A percentile compares a stretch with the other conserved stretches of the same genome.
These are phyloP conservation scores for Hydrotaea cyrtoneurina DNA, from an alignment of 2,888 invertebrate species.

Conservation along the genomic window DNA sequence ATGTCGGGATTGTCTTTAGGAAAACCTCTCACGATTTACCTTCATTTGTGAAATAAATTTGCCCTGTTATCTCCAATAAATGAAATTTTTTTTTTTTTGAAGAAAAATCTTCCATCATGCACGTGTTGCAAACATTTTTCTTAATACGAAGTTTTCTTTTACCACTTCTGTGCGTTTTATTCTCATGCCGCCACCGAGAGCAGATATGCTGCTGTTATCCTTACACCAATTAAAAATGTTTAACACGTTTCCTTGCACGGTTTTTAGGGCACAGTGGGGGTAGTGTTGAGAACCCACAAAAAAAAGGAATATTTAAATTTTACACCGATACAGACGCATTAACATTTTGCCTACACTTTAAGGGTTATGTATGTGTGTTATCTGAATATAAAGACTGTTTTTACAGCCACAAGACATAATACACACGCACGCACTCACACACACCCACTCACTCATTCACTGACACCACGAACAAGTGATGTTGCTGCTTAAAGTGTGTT, in stretches of 20 bases:
- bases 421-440: neutral
- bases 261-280: neutral
- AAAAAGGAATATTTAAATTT: constrained; percentile 29
- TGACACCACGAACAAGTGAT: constrained; percentile 1
- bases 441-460: neutral
- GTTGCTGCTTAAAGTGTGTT: constrained; percentile 33
- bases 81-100: neutral
- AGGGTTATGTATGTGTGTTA: constrained; percentile 3
- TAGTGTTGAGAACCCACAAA: constrained; percentile 11
- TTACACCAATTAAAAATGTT: constrained; percentile 63
- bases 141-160: constrained; percentile 2
- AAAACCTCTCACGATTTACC: neutral
- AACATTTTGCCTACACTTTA: neutral
- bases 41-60: constrained; percentile 3
- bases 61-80: neutral
- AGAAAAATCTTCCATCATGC: neutral
- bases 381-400: constrained; percentile 58
- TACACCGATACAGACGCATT: neutral
- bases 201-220: constrained; percentile 3
- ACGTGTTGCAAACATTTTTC: constrained; percentile 11
- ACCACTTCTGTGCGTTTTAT: neutral
- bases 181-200: neutral
- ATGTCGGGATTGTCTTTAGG: too few species aligned
- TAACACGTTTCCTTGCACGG: constrained; percentile 55
- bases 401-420: constrained; percentile 35